Conservation (phyloP, 2,113 vertebrate species). For the Scortum barcoo region DNA sequence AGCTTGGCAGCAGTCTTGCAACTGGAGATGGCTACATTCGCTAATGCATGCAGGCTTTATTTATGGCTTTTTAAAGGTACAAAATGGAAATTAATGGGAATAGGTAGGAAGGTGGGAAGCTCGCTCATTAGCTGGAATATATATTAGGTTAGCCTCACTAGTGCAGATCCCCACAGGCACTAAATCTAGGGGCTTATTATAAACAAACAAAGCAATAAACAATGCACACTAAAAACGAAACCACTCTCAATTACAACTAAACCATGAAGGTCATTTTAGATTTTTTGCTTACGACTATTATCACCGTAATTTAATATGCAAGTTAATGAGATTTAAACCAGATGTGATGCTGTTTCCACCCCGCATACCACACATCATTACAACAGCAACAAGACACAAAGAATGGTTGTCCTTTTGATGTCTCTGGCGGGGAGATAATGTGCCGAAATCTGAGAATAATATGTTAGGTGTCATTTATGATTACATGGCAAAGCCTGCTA, state of each 20-base stretch:
- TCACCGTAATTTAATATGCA: conserved; percentile 4
- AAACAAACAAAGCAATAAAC: conserved; percentile 58
- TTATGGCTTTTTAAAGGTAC: conserved; percentile 63
- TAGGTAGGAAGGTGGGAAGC: conserved; percentile 54
- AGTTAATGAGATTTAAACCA: conserved; percentile 38
- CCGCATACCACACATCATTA: conserved; percentile 5
- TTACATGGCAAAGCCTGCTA: conserved; percentile 37
- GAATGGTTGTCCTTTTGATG: conserved; percentile 26
- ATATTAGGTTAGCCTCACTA: conserved; percentile 52
- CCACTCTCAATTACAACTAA: conserved; percentile 35
- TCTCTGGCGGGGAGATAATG: conserved; percentile 33
- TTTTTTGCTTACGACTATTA: background rate
- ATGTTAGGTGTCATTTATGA: conserved; percentile 43
- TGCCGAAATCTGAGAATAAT: conserved; percentile 42
- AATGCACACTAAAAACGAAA: conserved; percentile 37
- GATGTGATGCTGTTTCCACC: conserved; percentile 2
- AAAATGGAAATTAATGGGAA: conserved; percentile 70
- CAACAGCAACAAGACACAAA: conserved; percentile 21
- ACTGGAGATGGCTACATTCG: conserved; percentile 52
- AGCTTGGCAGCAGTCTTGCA: conserved; percentile 65
- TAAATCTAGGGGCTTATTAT: conserved; percentile 27
- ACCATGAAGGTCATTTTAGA: conserved; percentile 16
- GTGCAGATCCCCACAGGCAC: conserved; percentile 41
- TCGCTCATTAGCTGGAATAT: conserved; percentile 56
- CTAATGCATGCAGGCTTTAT: conserved; percentile 61